These are phyloP conservation scores for Strongylocentrotus purpuratus DNA, from an alignment of 35 echinoderm and acorn worm genomes.

Conservation along the genomic window DNA sequence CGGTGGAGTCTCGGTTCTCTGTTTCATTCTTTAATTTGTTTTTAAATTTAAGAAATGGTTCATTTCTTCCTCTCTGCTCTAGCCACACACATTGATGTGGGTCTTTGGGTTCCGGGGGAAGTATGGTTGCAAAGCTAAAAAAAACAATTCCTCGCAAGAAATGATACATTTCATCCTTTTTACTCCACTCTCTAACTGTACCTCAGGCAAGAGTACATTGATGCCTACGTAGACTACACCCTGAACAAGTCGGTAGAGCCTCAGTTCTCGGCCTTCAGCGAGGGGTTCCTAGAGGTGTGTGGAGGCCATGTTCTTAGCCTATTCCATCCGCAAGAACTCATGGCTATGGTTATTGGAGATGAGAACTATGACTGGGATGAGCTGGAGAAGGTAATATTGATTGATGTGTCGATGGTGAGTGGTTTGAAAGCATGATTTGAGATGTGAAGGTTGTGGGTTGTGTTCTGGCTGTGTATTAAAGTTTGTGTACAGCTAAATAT, in stretches of 20 bases:
- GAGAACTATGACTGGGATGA: constrained; percentile 99
- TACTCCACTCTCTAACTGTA: neutral
- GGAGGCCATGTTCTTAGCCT: constrained; percentile 83
- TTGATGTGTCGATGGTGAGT: neutral
- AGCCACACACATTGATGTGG: too few species aligned
- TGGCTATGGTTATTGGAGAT: constrained; percentile 92
- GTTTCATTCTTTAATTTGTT: too few species aligned
- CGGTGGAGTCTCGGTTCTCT: too few species aligned
- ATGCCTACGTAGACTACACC: constrained; percentile 79
- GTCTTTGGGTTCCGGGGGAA: too few species aligned
- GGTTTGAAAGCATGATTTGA: too few species aligned
- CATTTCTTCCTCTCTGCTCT: too few species aligned
- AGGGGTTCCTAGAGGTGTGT: constrained; percentile 86
- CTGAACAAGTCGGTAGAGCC: constrained; percentile 76
- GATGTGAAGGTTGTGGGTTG: too few species aligned
- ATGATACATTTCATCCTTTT: neutral
- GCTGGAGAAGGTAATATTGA: constrained; percentile 71
- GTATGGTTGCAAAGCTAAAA: too few species aligned
- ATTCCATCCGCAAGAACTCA: constrained; percentile 89
- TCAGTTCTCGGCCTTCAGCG: constrained; percentile 75
- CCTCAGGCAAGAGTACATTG: constrained; percentile 84
- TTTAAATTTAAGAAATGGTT: too few species aligned
- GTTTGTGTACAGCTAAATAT: too few species aligned
- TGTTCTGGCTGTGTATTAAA: too few species aligned
- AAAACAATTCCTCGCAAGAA: neutral